These are phyloP conservation scores for Paramuricea clavata DNA, from an alignment of 92 coral and sea anemone species.

Conservation along the genomic window DNA sequence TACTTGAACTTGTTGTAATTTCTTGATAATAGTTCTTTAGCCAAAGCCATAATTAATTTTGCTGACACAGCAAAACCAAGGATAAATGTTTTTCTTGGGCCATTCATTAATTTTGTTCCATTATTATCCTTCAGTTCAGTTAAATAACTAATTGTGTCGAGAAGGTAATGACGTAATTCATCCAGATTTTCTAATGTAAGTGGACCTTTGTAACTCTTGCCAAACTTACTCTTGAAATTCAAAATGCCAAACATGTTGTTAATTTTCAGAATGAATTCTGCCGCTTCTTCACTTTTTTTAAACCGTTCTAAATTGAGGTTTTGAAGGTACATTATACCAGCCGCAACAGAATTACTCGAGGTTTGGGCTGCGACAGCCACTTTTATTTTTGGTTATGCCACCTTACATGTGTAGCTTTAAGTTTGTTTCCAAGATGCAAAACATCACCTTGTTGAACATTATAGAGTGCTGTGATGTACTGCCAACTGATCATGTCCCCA, in stretches of 20 bases:
- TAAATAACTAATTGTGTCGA: background rate
- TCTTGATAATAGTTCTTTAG: background rate
- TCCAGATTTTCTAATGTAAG: background rate
- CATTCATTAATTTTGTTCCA: conserved; percentile 9
- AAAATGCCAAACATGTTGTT: conserved; percentile 17
- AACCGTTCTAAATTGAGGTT: background rate
- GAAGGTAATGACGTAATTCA: background rate
- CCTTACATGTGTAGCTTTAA: conserved; percentile 21
- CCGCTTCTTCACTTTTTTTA: background rate
- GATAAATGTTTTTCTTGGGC: conserved; percentile 23
- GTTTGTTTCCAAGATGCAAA: conserved; percentile 33
- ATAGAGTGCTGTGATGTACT: background rate
- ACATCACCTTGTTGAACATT: conserved; percentile 9
- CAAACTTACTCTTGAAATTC: conserved; percentile 21
- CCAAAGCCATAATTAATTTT: conserved; percentile 16
- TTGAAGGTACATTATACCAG: background rate
- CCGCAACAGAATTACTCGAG: no score
- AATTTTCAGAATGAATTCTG: background rate
- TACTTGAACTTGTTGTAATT: background rate
- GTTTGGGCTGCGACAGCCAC: no score
- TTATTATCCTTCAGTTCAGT: conserved; percentile 11
- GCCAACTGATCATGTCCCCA: background rate
- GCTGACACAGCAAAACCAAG: no score
- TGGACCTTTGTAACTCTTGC: background rate
- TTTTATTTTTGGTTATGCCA: conserved; percentile 18